Conservation (phyloP, 1,140 invertebrate species). For the Drosophila repletoides region DNA sequence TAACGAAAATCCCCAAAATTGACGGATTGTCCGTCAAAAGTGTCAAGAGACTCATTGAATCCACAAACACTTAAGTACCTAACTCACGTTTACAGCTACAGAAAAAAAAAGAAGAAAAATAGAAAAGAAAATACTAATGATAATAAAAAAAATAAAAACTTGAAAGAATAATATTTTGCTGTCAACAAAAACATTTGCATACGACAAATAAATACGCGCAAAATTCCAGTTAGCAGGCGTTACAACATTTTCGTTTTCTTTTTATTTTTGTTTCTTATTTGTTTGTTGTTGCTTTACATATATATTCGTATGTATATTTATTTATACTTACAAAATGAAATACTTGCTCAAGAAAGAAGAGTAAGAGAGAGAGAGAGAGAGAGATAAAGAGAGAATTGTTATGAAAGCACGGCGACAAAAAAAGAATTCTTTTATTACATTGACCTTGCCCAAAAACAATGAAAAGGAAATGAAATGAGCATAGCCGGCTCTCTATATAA, state of each 20-base stretch:
- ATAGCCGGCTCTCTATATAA: slow-evolving; percentile 11
- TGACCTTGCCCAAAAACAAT: slow-evolving; percentile 71
- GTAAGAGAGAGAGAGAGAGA: slow-evolving; percentile 6
- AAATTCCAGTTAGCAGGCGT: slow-evolving; percentile 18
- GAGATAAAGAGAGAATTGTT: slow-evolving; percentile 8
- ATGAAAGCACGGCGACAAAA: slow-evolving; percentile 15
- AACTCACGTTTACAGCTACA: slow-evolving; percentile 24
- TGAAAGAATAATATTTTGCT: slow-evolving; percentile 11
- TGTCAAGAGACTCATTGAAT: slow-evolving; percentile 29
- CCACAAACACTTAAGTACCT: slow-evolving; percentile 19
- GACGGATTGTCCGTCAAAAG: slow-evolving; percentile 19
- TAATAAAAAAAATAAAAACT: neutral
- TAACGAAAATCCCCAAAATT: slow-evolving; percentile 8
- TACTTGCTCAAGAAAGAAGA: slow-evolving; percentile 20
- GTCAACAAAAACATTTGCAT: slow-evolving; percentile 35
- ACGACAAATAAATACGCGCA: slow-evolving; percentile 23
- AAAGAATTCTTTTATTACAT: slow-evolving; percentile 58
- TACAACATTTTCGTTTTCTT: slow-evolving; percentile 35
- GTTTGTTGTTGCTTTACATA: neutral
- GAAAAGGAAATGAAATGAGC: slow-evolving; percentile 38
- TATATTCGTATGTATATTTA: slow-evolving; percentile 8
- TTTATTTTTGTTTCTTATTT: slow-evolving; percentile 1
- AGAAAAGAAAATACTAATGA: neutral
- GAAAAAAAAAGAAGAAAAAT: neutral
- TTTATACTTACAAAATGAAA: slow-evolving; percentile 26